These are phyloP conservation scores for Nymphalis polychloros DNA, from an alignment of 2,888 invertebrate species.

Conservation along the genomic window DNA sequence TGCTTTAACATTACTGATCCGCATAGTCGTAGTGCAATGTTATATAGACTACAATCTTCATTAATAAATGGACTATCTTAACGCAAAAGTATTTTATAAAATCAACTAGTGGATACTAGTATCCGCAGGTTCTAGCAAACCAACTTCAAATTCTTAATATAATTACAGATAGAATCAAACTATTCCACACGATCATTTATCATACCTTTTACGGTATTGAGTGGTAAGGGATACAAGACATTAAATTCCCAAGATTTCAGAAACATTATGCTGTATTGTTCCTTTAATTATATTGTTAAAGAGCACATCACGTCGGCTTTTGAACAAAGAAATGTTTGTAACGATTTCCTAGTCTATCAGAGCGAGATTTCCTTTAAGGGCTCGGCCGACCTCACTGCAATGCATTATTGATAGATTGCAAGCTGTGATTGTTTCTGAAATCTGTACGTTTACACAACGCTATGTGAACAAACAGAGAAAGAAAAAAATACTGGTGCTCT, in stretches of 20 bases:
- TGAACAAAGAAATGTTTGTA: slow-evolving; percentile 33
- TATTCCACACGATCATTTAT: not conserved
- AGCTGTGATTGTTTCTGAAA: slow-evolving; percentile 36
- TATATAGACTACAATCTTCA: too few species aligned
- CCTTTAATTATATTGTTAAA: slow-evolving; percentile 27
- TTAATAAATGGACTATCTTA: too few species aligned
- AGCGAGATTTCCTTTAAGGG: slow-evolving; percentile 37
- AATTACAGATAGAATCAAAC: too few species aligned
- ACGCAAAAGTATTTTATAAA: too few species aligned
- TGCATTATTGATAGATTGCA: slow-evolving; percentile 43
- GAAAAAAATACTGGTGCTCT: too few species aligned
- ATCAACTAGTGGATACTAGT: too few species aligned
- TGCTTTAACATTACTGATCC: too few species aligned
- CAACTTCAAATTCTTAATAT: too few species aligned
- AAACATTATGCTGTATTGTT: slow-evolving; percentile 27
- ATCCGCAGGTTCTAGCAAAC: too few species aligned
- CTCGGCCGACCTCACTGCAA: slow-evolving; percentile 24
- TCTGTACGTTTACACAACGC: slow-evolving; percentile 14
- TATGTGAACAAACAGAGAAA: not conserved
- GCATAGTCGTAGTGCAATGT: too few species aligned
- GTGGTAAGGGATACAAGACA: slow-evolving; percentile 11
- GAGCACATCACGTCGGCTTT: slow-evolving; percentile 24
- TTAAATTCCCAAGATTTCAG: slow-evolving; percentile 21
- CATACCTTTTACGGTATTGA: slow-evolving; percentile 3
- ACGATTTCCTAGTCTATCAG: slow-evolving; percentile 38